Evolutionary conservation across 2,113 vertebrate species (phyloP).

Genomic region (Thunnus maccoyii): DNA sequence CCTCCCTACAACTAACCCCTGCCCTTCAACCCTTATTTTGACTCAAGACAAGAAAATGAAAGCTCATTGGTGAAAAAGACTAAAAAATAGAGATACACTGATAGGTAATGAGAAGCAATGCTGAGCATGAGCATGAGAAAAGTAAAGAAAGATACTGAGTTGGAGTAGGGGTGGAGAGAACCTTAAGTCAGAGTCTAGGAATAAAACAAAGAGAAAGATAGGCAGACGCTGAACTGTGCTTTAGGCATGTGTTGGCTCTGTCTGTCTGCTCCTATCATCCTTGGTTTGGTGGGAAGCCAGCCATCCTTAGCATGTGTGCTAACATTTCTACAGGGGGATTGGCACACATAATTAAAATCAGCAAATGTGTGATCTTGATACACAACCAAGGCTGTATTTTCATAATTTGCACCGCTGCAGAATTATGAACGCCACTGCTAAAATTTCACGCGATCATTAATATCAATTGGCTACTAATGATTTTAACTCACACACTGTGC

Average conservation of each 20-base stretch:
- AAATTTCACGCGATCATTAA: too few relatives aligned
- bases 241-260: slow-evolving; percentile 61
- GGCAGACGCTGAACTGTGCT: slow-evolving; percentile 41
- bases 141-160: not conserved
- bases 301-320: slow-evolving; percentile 63
- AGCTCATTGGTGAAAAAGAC: not conserved
- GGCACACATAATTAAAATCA: slow-evolving; percentile 39
- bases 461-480: too few relatives aligned
- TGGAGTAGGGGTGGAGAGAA: not conserved
- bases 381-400: slow-evolving; percentile 31
- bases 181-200: slow-evolving; percentile 13
- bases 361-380: slow-evolving; percentile 25
- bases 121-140: not conserved
- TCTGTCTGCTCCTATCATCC: slow-evolving; percentile 68
- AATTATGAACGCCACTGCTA: too few relatives aligned
- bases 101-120: not conserved
- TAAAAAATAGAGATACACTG: not conserved
- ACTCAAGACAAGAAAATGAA: slow-evolving; percentile 3
- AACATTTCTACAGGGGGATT: slow-evolving; percentile 59
- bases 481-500: too few relatives aligned
- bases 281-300: slow-evolving; percentile 51
- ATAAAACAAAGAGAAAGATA: slow-evolving; percentile 35
- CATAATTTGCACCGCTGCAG: too few relatives aligned
- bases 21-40: not conserved
- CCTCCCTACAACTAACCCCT: not conserved